Base-by-base conservation (phyloP, 2,888 invertebrate genomes). In the Drosophila flavopinicola region DNA sequence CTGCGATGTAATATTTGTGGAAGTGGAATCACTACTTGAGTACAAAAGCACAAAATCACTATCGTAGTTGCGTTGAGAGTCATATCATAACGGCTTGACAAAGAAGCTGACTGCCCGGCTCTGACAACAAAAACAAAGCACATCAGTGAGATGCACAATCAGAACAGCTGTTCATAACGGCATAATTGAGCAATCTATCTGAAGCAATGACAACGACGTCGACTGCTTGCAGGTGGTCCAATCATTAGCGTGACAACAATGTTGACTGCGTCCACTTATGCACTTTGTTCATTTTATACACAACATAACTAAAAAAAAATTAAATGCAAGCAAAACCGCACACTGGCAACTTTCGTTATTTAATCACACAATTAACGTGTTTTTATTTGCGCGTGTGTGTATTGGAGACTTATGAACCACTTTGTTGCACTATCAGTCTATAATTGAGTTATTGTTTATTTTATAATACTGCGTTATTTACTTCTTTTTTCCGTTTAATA, bases 91-190 rank as follows among this genome's bases (percentile, higher is more conserved):
- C n/a, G n/a, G n/a, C n/a, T n/a, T n/a, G n/a, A n/a, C n/a, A n/a
- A n/a, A n/a, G n/a, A n/a, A n/a, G n/a, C n/a, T n/a, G n/a, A n/a
- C n/a, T n/a, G n/a, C n/a, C n/a, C n/a, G n/a, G 20, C 4, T 20
- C 4, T 3, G 20, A 29, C 27, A 44, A 25, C 24, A 39, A 41
- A 15, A 29, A 29, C 15, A 30, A 20, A 20, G 4, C 20, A 20
- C 20, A 10, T 29, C 13, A 53, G 15, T 23, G 11, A 23, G 39
- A 51, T 71, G 66, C 53, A 49, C 51, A 57, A 37, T 38, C 48
- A 52, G 44, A 70, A 69, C 70, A 70, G 70, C 70, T 70, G 70
- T 63, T 69, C 48, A 38, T 74, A 60, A 74, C 68, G 60, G 60
- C 49, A 74, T 54, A 67, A 68, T 38, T 60, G 47, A 23, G 37